These are phyloP conservation scores for Tarsius wallacei DNA, from an alignment of 2,797 vertebrate species.

Conservation along the genomic window DNA sequence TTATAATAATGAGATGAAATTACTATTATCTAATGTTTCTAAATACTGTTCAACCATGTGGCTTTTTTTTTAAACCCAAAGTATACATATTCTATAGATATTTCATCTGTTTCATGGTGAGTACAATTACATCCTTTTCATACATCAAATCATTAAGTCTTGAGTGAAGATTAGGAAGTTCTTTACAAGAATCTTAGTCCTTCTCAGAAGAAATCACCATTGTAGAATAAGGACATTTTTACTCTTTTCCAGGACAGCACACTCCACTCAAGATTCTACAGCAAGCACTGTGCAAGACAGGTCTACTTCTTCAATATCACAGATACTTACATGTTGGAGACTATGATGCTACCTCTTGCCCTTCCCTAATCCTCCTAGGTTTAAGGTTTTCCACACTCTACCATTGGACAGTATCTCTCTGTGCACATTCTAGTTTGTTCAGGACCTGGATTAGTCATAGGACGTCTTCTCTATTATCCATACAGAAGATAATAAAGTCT, in stretches of 20 bases:
- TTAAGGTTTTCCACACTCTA: not conserved
- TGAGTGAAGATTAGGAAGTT: not conserved
- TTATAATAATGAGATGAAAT: not conserved
- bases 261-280: not conserved
- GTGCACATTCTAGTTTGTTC: not conserved
- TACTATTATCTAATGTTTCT: not conserved
- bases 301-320: fast-evolving
- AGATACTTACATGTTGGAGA: not conserved
- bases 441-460: not conserved
- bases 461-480: not conserved
- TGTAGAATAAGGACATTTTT: not conserved
- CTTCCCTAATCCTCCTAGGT: not conserved
- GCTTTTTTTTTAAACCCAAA: not conserved
- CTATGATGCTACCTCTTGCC: not conserved
- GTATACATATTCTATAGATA: not conserved
- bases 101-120: not conserved
- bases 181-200: not conserved
- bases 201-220: not conserved
- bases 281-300: not conserved
- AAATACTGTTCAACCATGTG: not conserved
- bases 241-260: not conserved
- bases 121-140: not conserved
- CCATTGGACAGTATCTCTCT: not conserved
- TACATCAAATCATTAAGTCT: not conserved
- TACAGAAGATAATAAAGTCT: not conserved